Base-by-base conservation (phyloP, 2,797 vertebrate genomes). In the Garrulus glandarius region DNA sequence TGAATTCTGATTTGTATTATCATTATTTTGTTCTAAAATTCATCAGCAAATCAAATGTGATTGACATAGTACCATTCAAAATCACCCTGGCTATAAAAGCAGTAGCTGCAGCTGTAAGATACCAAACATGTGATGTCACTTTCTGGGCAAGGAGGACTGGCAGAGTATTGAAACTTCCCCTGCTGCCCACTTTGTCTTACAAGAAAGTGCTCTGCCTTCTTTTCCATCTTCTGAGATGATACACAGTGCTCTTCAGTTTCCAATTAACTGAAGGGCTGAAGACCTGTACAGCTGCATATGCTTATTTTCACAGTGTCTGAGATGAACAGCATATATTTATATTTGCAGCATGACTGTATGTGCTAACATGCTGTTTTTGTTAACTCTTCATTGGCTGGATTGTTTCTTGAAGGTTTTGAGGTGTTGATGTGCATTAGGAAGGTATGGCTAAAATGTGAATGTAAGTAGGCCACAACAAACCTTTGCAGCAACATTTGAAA, bases 231-330 rank as follows among this genome's bases (percentile, higher is more conserved):
- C 57, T 71, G 57, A 87, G 64, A 88, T 34, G 81, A 81, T 30
- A 53, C 39, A 78, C 55, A 59, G 63, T 22, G 39, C 55, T 88
- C 52, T 89, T 75, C 72, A 65, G 39, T 69, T 91, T 92, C 69
- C 87, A 95, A 15, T 65, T 75, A 92, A 83, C 32, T n/a, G 52
- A 89, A 95, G 30, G 39, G 27, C 67, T 92, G 80, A 92, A 91
- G 63, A 92, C 67, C 50, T 56, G 22, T 47, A 72, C 78, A 96
- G 89, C 80, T 95, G 77, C 63, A 52, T 56, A 84, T 10, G 8
- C 55, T 89, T 93, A 90, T 90, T 92, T 89, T 84, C 56, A 78
- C 9, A 46, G 69, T 44, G 72, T 67, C 76, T 67, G 44, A 93
- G 57, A 75, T 34, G 61, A 84, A n/a, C 22, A 90, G 41, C 26